phyloP scores from a whole-genome alignment of 2,113 vertebrate species.

The Tragelaphus scriptus region DNA sequence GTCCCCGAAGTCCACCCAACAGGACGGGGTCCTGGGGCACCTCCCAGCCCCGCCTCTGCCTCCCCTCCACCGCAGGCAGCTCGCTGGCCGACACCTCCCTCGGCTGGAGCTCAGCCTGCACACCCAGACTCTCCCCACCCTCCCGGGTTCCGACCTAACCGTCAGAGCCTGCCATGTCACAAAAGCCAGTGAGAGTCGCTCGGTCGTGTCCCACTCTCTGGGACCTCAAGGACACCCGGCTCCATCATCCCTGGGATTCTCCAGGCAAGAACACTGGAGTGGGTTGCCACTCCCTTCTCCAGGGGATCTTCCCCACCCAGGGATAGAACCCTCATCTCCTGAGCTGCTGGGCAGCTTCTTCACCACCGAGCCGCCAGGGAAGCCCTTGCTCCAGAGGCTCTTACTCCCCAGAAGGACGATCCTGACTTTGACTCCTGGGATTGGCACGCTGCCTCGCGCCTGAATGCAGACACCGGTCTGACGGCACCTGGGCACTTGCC shows the following conservation, averaged over 20 bases:
- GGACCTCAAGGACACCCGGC: neutral
- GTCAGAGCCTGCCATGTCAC: too few relatives aligned
- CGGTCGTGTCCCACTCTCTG: fast-evolving
- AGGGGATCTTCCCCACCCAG: neutral
- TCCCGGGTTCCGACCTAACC: neutral
- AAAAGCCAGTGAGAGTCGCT: neutral
- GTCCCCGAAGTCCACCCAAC: neutral
- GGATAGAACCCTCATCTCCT: neutral
- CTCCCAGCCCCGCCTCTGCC: neutral
- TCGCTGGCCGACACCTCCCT: neutral
- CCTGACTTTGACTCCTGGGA: neutral
- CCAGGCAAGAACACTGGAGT: neutral
- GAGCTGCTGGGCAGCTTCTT: neutral
- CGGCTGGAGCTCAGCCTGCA: neutral
- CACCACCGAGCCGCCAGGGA: neutral
- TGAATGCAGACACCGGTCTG: fast-evolving
- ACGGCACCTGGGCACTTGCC: too few relatives aligned
- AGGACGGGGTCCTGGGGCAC: neutral
- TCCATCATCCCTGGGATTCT: neutral
- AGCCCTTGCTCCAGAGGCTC: neutral
- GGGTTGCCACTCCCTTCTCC: neutral
- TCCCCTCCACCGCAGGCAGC: neutral
- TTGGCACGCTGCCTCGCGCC: neutral
- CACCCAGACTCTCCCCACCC: neutral
- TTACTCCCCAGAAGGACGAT: neutral